A percentile compares a stretch with the other conserved stretches of the same genome.
Evolutionary conservation across 2,113 vertebrate species (phyloP).

Genomic region (Varanus komodoensis): DNA sequence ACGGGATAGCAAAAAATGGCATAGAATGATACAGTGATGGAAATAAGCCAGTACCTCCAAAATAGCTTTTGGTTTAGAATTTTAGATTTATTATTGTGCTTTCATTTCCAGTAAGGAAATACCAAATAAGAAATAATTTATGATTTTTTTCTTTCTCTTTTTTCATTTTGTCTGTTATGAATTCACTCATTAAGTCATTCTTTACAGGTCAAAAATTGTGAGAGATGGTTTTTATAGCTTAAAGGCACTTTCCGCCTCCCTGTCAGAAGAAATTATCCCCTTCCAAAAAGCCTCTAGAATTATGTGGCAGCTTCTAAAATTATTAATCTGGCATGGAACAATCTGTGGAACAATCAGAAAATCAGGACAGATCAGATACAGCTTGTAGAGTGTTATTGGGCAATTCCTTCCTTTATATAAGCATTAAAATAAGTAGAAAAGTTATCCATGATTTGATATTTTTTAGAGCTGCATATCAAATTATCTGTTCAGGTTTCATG

Average conservation of each 20-base stretch:
- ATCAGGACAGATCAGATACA: neutral
- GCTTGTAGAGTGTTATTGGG: neutral
- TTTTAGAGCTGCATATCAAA: neutral
- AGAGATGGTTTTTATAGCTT: neutral
- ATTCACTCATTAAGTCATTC: neutral
- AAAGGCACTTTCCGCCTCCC: neutral
- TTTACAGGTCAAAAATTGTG: neutral
- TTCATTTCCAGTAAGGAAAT: neutral
- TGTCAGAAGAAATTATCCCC: neutral
- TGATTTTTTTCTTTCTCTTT: neutral
- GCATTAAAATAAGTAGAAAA: neutral
- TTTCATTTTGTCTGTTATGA: neutral
- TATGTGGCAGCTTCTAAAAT: neutral
- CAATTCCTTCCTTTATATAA: neutral
- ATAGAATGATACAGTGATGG: accelerated
- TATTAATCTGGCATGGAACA: neutral
- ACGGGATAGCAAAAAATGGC: neutral
- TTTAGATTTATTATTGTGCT: neutral
- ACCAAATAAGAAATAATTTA: neutral
- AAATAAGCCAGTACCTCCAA: neutral
- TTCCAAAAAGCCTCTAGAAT: neutral
- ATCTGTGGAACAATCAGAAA: neutral
- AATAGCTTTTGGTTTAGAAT: neutral
- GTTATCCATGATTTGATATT: neutral
- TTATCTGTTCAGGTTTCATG: constrained; percentile 6